Percentiles rank a stretch among this genome's conserved stretches.
These are phyloP conservation scores for Zaprionus nigranus DNA, from an alignment of 1,140 invertebrate genomes.

Conservation along the genomic window DNA sequence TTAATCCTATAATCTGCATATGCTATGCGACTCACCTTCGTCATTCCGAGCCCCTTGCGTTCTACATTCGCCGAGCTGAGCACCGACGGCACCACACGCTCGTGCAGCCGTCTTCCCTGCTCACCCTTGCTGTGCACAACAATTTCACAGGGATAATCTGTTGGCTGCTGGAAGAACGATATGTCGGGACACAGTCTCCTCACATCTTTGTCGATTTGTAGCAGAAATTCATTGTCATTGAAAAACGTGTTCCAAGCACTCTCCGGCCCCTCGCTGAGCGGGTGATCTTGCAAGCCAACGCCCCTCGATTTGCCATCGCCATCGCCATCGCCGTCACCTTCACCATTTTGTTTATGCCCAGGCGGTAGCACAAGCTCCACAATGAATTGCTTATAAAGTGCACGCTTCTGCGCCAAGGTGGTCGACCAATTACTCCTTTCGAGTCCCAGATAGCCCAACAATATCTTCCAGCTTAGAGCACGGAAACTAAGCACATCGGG, in stretches of 20 bases:
- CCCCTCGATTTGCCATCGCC: slow-evolving; percentile 55
- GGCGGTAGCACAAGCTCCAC: slow-evolving; percentile 94
- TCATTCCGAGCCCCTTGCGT: slow-evolving; percentile 94
- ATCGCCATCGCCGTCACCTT: slow-evolving; percentile 71
- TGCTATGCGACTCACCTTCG: slow-evolving; percentile 88
- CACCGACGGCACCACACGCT: slow-evolving; percentile 93
- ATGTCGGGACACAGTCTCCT: slow-evolving; percentile 97
- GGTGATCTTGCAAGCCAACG: slow-evolving; percentile 89
- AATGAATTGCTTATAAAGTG: slow-evolving; percentile 93
- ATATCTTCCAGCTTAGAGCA: slow-evolving; percentile 92
- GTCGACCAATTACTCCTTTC: slow-evolving; percentile 88
- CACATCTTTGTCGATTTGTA: slow-evolving; percentile 99
- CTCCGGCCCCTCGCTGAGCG: slow-evolving; percentile 96
- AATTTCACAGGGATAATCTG: slow-evolving; percentile 92
- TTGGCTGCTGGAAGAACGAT: slow-evolving; percentile 96
- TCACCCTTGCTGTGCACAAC: slow-evolving; percentile 90
- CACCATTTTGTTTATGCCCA: slow-evolving; percentile 87
- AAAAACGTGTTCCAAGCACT: slow-evolving; percentile 97
- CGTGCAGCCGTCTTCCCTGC: slow-evolving; percentile 90
- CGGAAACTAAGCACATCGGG: slow-evolving; percentile 92
- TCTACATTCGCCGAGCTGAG: slow-evolving; percentile 95
- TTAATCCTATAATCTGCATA: background rate
- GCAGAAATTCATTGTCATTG: slow-evolving; percentile 96
- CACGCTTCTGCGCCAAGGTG: slow-evolving; percentile 89
- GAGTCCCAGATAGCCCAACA: slow-evolving; percentile 92